A percentile compares a stretch with the other conserved stretches of the same genome.
Evolutionary conservation across 2,888 invertebrate species (phyloP).

Genomic region (Clistopyga incitator): DNA sequence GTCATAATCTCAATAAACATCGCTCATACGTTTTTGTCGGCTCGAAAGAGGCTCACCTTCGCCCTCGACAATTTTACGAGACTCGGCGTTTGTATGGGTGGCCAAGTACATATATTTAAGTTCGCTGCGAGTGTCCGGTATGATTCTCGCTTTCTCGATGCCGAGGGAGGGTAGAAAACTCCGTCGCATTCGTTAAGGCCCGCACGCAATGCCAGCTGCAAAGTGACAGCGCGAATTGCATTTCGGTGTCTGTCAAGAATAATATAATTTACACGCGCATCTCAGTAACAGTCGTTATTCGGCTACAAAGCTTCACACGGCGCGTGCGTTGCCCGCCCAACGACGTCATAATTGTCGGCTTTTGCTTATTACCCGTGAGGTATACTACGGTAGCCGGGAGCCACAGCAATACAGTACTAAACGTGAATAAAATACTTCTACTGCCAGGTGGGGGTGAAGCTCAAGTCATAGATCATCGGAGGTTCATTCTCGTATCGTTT

Average conservation of each 20-base stretch:
- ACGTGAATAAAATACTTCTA: slow-evolving; percentile 6
- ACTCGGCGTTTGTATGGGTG: slow-evolving; percentile 52
- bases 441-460: slow-evolving; percentile 62
- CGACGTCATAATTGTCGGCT: slow-evolving; percentile 79
- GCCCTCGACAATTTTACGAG: slow-evolving; percentile 75
- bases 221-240: slow-evolving; percentile 66
- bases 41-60: slow-evolving; percentile 69
- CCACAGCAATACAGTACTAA: slow-evolving; percentile 29
- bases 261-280: slow-evolving; percentile 39
- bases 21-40: slow-evolving; percentile 70
- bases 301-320: slow-evolving; percentile 48
- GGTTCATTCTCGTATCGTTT: slow-evolving; percentile 62
- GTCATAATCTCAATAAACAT: slow-evolving; percentile 81
- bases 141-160: slow-evolving; percentile 61
- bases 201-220: slow-evolving; percentile 51
- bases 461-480: slow-evolving; percentile 76
- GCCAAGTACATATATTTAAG: slow-evolving; percentile 53
- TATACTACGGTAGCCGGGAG: slow-evolving; percentile 77
- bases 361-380: slow-evolving; percentile 77
- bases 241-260: slow-evolving; percentile 57
- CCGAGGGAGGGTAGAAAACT: slow-evolving; percentile 52
- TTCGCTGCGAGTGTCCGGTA: slow-evolving; percentile 37
- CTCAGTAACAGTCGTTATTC: slow-evolving; percentile 37
- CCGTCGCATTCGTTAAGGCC: slow-evolving; percentile 31
- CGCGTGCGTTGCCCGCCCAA: slow-evolving; percentile 23